Evolutionary conservation across 1,140 invertebrate species (phyloP), one percentile per base, ranked within the genome.

Genomic region (Latrodectus geometricus): DNA sequence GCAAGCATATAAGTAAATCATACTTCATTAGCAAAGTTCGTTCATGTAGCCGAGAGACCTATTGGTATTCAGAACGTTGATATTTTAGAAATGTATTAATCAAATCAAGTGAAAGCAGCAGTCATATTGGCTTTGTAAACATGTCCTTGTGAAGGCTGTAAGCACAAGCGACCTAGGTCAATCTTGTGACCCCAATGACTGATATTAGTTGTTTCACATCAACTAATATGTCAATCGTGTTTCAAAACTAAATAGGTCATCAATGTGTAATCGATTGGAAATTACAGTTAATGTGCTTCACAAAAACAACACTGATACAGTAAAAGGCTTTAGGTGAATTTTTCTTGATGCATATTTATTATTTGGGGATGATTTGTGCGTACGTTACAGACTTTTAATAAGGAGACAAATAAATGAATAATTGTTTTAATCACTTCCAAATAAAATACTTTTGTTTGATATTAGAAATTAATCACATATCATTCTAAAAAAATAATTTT

Each of bases 131-230:
- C 2, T 61, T 61, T 35, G 54, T 61, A 61, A 61, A 61, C 54
- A 15, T 50, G 75, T 69, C 83, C 83, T 86, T 86, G 65, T 78
- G 74, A 86, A 78, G 83, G 83, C 23, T n/a, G 61, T 66, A 65
- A 15, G 20, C 12, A n/a, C n/a, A 61, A 23, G 56, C 66, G 83
- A 86, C 83, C 83, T 65, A 61, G 74, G 61, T 78, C 68, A 70
- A 23, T 69, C 49, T 48, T 70, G 12, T 75, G 75, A 78, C 83
- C 83, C 70, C 65, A 86, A 78, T 86, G 83, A 72, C 79, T 48
- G 49, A 66, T 77, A 86, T 77, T 77, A 73, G 75, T 48, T 65
- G 54, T 61, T 61, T 61, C 54, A 61, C 17, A 14, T 11, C 54
- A 61, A 61, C 54, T 61, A 14, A 61, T 61, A 61, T 61, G 54